phyloP scores from a whole-genome alignment of 2,888 invertebrate species.

The Formica aserva region DNA sequence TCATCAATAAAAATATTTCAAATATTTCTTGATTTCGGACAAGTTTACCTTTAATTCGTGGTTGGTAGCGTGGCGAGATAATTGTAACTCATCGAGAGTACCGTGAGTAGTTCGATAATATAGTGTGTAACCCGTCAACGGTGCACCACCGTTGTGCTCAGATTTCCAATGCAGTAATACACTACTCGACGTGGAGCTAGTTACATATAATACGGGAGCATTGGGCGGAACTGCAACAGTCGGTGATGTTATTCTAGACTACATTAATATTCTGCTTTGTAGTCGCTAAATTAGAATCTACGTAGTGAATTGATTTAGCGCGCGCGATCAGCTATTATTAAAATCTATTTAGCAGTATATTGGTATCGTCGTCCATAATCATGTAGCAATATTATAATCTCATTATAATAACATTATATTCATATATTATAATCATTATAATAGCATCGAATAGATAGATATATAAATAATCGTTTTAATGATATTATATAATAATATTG shows the following conservation, averaged over 20 bases:
- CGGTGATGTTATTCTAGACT: slow-evolving; percentile 10
- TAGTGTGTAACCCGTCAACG: slow-evolving; percentile 90
- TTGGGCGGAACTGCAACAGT: slow-evolving; percentile 89
- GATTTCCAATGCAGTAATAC: slow-evolving; percentile 92
- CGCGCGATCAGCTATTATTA: not conserved
- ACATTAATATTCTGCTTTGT: not conserved
- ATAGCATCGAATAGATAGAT: not conserved
- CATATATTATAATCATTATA: not conserved
- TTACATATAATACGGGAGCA: slow-evolving; percentile 91
- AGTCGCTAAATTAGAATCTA: slow-evolving; percentile 3
- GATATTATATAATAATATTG: too few species aligned
- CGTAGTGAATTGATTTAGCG: not conserved
- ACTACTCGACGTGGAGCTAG: slow-evolving; percentile 92
- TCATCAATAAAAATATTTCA: not conserved
- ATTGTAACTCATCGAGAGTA: slow-evolving; percentile 89
- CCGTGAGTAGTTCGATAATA: slow-evolving; percentile 90
- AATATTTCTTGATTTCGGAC: not conserved
- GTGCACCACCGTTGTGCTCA: slow-evolving; percentile 90
- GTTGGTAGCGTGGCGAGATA: slow-evolving; percentile 89
- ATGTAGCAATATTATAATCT: not conserved
- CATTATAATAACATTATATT: not conserved
- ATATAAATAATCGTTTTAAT: slow-evolving; percentile 4
- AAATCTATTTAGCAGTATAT: slow-evolving; percentile 13
- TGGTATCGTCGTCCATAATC: not conserved
- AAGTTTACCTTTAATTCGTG: slow-evolving; percentile 89